These are phyloP conservation scores for Montipora sp. DNA, from an alignment of 64 coral and sea anemone species.

Conservation along the genomic window DNA sequence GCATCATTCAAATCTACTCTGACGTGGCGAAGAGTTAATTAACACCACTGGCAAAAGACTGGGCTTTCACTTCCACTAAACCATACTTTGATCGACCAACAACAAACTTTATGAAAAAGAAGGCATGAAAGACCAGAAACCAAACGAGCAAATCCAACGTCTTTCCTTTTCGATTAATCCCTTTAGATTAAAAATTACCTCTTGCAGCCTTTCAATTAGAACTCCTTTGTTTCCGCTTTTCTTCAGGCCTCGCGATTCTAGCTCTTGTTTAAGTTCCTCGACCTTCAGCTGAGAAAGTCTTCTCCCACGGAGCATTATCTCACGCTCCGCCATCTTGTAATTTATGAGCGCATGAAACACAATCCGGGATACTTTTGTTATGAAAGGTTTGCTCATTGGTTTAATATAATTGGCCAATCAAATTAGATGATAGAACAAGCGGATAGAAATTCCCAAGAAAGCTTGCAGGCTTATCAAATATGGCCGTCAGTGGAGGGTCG, in stretches of 20 bases:
- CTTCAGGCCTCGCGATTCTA: slow-evolving; percentile 85
- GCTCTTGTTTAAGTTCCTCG: slow-evolving; percentile 93
- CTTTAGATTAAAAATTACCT: slow-evolving; percentile 55
- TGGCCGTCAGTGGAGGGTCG: slow-evolving; percentile 13
- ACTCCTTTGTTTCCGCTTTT: slow-evolving; percentile 91
- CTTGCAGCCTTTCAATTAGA: slow-evolving; percentile 86
- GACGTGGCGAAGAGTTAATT: no score
- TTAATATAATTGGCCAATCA: slow-evolving; percentile 24
- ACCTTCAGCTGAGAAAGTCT: slow-evolving; percentile 89
- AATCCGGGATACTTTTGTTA: slow-evolving; percentile 66
- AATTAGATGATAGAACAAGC: background rate
- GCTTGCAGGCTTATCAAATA: slow-evolving; percentile 37
- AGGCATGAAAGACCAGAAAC: background rate
- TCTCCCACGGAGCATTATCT: slow-evolving; percentile 82
- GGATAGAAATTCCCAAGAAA: slow-evolving; percentile 22
- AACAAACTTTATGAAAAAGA: no score
- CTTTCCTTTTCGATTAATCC: background rate
- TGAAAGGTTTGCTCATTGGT: slow-evolving; percentile 56
- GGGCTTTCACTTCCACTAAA: no score
- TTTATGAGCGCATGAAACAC: slow-evolving; percentile 50
- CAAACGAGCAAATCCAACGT: background rate
- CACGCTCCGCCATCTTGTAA: slow-evolving; percentile 97
- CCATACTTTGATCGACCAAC: no score
- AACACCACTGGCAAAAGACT: no score
- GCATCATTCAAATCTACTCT: no score